These are phyloP conservation scores for Caloenas nicobarica DNA, from an alignment of 2,113 vertebrate genomes.

Conservation along the genomic window DNA sequence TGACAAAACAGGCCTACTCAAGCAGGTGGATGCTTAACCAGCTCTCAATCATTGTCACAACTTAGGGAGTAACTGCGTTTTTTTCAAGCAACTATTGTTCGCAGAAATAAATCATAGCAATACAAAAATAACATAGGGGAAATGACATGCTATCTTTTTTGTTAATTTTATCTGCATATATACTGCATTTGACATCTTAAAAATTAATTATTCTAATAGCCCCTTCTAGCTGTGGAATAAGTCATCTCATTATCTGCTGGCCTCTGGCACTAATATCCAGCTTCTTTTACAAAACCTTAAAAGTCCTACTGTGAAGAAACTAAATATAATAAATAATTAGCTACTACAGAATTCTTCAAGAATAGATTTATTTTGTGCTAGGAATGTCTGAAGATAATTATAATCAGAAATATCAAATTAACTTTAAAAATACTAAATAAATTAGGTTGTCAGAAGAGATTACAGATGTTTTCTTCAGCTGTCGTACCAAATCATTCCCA, in stretches of 20 bases:
- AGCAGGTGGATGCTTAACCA: conserved; percentile 20
- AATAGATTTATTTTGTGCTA: background rate
- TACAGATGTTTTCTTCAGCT: conserved; percentile 7
- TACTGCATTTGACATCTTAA: background rate
- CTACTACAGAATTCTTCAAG: background rate
- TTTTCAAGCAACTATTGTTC: background rate
- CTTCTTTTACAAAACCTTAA: background rate
- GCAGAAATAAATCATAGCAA: conserved; percentile 13
- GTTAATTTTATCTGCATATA: background rate
- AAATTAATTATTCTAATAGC: conserved; percentile 12
- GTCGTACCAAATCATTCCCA: background rate
- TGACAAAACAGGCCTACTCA: conserved; percentile 47
- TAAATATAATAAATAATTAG: conserved; percentile 5
- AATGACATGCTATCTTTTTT: background rate
- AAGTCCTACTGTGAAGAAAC: background rate
- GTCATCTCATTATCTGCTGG: conserved; percentile 3
- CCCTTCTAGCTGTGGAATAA: background rate
- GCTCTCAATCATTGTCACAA: conserved; percentile 58
- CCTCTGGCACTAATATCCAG: conserved; percentile 6
- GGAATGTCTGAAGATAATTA: background rate
- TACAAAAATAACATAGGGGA: background rate
- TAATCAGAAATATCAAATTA: background rate
- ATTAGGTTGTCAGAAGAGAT: background rate
- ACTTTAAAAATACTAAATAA: conserved; percentile 10
- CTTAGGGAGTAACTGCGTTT: background rate